Evolutionary conservation across 2,888 invertebrate genomes (phyloP).

Genomic region (Ennomos erosarius): DNA sequence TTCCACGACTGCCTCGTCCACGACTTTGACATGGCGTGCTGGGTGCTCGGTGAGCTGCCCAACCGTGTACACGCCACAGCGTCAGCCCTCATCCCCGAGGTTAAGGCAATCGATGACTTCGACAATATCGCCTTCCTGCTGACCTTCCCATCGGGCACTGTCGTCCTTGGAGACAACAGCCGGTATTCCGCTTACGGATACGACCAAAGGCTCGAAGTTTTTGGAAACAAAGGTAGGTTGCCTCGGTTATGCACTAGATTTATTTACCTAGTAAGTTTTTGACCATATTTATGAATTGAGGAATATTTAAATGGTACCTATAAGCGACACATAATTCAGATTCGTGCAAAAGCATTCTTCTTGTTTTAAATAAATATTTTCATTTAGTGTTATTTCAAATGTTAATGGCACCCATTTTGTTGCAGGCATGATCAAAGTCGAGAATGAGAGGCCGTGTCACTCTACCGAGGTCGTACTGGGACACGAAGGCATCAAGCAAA

Average conservation of each 20-base stretch:
- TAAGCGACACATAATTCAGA: no score
- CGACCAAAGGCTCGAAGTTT: constrained; percentile 88
- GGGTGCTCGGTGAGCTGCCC: constrained; percentile 87
- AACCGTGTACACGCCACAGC: constrained; percentile 82
- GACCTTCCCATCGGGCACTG: constrained; percentile 86
- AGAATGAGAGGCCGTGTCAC: constrained; percentile 81
- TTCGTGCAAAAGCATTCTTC: no score
- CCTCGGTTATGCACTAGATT: no score
- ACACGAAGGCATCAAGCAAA: constrained; percentile 64
- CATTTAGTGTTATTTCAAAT: no score
- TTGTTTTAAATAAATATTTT: no score
- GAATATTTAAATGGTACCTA: no score
- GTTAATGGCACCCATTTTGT: constrained; percentile 1
- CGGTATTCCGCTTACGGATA: constrained; percentile 87
- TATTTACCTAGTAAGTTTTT: no score
- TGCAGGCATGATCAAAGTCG: constrained; percentile 77
- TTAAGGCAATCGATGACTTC: constrained; percentile 86
- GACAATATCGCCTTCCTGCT: constrained; percentile 87
- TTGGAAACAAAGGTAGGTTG: constrained; percentile 82
- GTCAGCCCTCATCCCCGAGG: constrained; percentile 84
- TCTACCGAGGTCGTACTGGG: constrained; percentile 70
- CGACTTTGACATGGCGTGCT: constrained; percentile 88
- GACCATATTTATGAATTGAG: no score
- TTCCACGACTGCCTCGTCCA: constrained; percentile 89
- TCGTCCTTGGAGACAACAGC: constrained; percentile 87